Base-by-base conservation (phyloP, 1,140 invertebrate genomes). In the Bombus vancouverensis region DNA sequence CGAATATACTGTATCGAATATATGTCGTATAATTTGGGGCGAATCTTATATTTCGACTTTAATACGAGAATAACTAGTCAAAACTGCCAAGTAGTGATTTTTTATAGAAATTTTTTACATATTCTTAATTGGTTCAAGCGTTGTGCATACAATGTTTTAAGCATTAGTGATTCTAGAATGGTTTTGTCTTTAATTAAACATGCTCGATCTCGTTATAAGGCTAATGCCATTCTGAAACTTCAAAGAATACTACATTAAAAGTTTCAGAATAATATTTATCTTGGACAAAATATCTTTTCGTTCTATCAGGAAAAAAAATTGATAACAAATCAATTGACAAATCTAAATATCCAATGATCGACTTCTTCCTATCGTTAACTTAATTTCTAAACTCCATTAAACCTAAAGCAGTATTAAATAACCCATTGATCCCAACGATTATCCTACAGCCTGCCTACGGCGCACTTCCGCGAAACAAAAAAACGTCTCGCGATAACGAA, bases 401-500 rank as follows among this genome's bases (percentile, higher is more conserved):
- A 62, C 10, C 59, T 62, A 62, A n/a, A 62, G 59, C 59, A n/a
- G 59, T n/a, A n/a, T n/a, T 62, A 10, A n/a, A 34, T 34, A 66
- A 66, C 32, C 15, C 15, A 34, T 9, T 22, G 18, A 34, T 34
- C 66, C 6, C 28, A 42, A 73, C 25, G 70, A 68, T 68, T 68
- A 34, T 37, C 18, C 62, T 65, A 32, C 62, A 2, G n/a, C 2
- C 13, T 65, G 28, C n/a, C 13, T 65, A n/a, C 13, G n/a, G 62
- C n/a, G 13, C n/a, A n/a, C 62, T 65, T 65, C n/a, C 12, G 13
- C 13, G 28, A n/a, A 32, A 18, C 12, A 77, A 77, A 39, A 47
- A 62, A 37, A 18, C 34, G 34, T 77, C 53, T 62, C 75, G 75
- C 75, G 75, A 77, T 42, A 77, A 77, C 75, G 75, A 77, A 42